Conservation (phyloP, 2,113 vertebrate species). For the Chinchilla lanigera region DNA sequence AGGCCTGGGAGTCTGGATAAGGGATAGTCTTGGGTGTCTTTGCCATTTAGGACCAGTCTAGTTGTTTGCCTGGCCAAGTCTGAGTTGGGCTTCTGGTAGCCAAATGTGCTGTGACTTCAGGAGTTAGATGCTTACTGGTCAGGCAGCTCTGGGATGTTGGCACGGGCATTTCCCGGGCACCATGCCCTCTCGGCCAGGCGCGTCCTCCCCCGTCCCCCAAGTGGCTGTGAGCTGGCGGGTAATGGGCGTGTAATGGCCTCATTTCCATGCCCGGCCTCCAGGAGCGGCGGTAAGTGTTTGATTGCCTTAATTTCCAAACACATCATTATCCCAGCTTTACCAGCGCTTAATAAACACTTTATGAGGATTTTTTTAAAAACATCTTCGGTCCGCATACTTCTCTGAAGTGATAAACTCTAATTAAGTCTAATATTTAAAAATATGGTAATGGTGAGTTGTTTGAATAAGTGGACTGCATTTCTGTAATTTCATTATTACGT, state of each 20-base stretch:
- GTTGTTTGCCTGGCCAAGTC: slow-evolving; percentile 35
- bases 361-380: slow-evolving; percentile 94
- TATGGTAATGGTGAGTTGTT: slow-evolving; percentile 99
- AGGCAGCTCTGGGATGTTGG: slow-evolving; percentile 58
- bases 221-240: slow-evolving; percentile 96
- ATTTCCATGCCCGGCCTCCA: slow-evolving; percentile 99
- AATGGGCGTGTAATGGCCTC: slow-evolving; percentile 99
- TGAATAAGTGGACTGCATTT: slow-evolving; percentile 98
- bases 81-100: slow-evolving; percentile 46
- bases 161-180: slow-evolving; percentile 63
- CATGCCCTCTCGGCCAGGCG: slow-evolving; percentile 76
- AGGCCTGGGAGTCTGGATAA: slow-evolving; percentile 13
- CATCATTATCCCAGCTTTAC: slow-evolving; percentile 99
- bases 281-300: slow-evolving; percentile 99
- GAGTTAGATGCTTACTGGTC: slow-evolving; percentile 35
- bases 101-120: slow-evolving; percentile 22
- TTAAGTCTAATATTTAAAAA: slow-evolving; percentile 99
- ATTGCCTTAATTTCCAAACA: slow-evolving; percentile 99
- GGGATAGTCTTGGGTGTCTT: slow-evolving; percentile 21
- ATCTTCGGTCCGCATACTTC: slow-evolving; percentile 89
- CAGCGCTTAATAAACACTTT: slow-evolving; percentile 99
- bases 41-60: slow-evolving; percentile 21
- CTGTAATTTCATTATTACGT: slow-evolving; percentile 99
- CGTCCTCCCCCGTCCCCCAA: slow-evolving; percentile 79
- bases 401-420: slow-evolving; percentile 95